phyloP scores from a whole-genome alignment of 2,113 vertebrate species.

The Elgaria multicarinata region DNA sequence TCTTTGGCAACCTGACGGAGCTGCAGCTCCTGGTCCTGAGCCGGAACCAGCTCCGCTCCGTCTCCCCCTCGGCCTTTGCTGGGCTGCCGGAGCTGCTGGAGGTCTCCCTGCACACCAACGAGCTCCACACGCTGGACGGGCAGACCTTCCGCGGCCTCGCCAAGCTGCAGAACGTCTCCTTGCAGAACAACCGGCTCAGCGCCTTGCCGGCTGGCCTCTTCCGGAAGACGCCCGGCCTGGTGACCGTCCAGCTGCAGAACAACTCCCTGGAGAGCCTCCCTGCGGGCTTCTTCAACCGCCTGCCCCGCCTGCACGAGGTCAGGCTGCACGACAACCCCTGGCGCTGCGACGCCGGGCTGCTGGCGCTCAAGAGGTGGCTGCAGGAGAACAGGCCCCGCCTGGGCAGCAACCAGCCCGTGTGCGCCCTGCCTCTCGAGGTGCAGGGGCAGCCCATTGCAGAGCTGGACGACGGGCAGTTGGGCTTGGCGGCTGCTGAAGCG shows the following conservation, averaged over 20 bases:
- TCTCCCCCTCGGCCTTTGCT: constrained; percentile 80
- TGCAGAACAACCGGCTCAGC: constrained; percentile 87
- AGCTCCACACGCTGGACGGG: constrained; percentile 74
- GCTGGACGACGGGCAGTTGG: constrained; percentile 58
- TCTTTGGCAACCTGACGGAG: constrained; percentile 85
- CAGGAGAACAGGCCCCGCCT: constrained; percentile 74
- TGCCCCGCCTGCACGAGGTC: constrained; percentile 78
- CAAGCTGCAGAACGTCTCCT: constrained; percentile 86
- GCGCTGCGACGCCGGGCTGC: constrained; percentile 86
- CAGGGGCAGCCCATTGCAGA: constrained; percentile 67
- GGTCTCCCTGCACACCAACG: constrained; percentile 89
- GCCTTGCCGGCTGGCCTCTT: constrained; percentile 82
- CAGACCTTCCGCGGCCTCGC: constrained; percentile 78
- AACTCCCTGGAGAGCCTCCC: constrained; percentile 86
- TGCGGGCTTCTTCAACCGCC: constrained; percentile 76
- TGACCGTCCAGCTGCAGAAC: constrained; percentile 83
- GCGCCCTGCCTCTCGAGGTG: constrained; percentile 74
- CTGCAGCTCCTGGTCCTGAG: constrained; percentile 87
- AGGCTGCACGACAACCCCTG: constrained; percentile 89
- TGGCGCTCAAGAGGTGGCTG: constrained; percentile 86
- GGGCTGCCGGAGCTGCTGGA: constrained; percentile 84
- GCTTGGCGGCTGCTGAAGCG: rapidly evolving
- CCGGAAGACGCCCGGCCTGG: constrained; percentile 68
- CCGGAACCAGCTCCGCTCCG: constrained; percentile 81
- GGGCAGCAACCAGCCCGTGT: constrained; percentile 75